These are phyloP conservation scores for Drosophila picticornis DNA, from an alignment of 2,888 invertebrate species.

Conservation along the genomic window DNA sequence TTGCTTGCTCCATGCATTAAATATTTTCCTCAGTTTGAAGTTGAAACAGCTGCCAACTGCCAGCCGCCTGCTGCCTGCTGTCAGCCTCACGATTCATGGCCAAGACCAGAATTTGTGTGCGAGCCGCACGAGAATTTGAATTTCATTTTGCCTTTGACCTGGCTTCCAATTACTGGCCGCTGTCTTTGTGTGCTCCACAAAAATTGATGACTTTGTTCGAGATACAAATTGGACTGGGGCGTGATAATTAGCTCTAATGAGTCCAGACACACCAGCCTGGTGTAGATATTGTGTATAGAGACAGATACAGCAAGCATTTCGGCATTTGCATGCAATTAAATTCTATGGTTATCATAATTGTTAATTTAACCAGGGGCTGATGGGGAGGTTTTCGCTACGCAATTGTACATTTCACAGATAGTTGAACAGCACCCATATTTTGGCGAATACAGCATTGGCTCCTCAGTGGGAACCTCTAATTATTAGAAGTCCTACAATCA, in stretches of 20 bases:
- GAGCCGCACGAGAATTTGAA: constrained; percentile 55
- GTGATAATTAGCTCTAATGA: constrained; percentile 40
- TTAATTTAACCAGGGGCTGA: background rate
- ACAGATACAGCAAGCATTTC: background rate
- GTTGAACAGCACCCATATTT: background rate
- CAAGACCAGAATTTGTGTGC: constrained; percentile 36
- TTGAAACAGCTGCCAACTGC: constrained; percentile 20
- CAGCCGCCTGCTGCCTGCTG: background rate
- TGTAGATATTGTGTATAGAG: background rate
- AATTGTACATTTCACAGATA: background rate
- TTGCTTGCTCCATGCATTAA: constrained; percentile 47
- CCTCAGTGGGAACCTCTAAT: background rate
- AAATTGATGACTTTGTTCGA: constrained; percentile 37
- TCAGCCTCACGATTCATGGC: constrained; percentile 57
- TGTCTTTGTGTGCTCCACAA: constrained; percentile 8
- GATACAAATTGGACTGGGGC: constrained; percentile 35
- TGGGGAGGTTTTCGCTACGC: background rate
- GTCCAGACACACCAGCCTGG: background rate
- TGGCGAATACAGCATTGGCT: background rate
- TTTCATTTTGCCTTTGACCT: constrained; percentile 45
- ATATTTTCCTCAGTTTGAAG: constrained; percentile 46
- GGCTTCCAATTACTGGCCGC: constrained; percentile 34
- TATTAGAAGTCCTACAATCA: background rate
- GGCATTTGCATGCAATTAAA: constrained; percentile 1
- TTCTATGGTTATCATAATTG: constrained; percentile 8